These are phyloP conservation scores for Cenopis cana DNA, from an alignment of 2,888 invertebrate genomes.

Conservation along the genomic window DNA sequence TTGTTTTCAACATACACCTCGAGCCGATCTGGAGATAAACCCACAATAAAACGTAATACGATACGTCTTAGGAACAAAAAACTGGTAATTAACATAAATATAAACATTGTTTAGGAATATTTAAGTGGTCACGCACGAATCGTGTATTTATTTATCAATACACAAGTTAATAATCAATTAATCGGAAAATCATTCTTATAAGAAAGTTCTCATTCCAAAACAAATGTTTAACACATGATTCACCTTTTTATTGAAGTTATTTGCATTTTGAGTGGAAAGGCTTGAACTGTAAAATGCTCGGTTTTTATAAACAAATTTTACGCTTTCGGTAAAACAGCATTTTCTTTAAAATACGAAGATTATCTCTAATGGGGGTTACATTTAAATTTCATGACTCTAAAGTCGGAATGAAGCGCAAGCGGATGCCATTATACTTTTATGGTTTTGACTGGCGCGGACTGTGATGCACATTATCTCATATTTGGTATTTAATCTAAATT, in stretches of 20 bases:
- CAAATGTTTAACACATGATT: not conserved
- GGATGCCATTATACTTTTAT: constrained; percentile 44
- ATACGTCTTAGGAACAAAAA: constrained; percentile 8
- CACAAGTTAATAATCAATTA: constrained; percentile 15
- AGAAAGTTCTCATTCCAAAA: constrained; percentile 1
- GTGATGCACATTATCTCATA: not conserved
- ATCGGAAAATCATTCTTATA: constrained; percentile 2
- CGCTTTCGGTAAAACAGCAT: not conserved
- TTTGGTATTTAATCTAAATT: not conserved
- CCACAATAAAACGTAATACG: constrained; percentile 31
- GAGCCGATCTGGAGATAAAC: constrained; percentile 23
- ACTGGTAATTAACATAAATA: constrained; percentile 7
- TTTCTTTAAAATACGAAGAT: constrained; percentile 16
- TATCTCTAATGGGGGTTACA: constrained; percentile 21
- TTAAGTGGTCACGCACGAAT: not conserved
- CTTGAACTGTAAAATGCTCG: constrained; percentile 1
- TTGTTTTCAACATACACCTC: constrained; percentile 28
- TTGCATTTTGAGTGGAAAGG: not conserved
- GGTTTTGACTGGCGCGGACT: constrained; percentile 12
- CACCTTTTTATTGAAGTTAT: not conserved
- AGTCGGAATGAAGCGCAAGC: constrained; percentile 22
- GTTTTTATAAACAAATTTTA: constrained; percentile 13
- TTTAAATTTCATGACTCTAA: constrained; percentile 16
- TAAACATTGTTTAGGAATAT: constrained; percentile 3
- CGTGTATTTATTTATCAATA: constrained; percentile 6